Conservation (phyloP, 2,888 invertebrate species). For the Entomobrya proxima region DNA sequence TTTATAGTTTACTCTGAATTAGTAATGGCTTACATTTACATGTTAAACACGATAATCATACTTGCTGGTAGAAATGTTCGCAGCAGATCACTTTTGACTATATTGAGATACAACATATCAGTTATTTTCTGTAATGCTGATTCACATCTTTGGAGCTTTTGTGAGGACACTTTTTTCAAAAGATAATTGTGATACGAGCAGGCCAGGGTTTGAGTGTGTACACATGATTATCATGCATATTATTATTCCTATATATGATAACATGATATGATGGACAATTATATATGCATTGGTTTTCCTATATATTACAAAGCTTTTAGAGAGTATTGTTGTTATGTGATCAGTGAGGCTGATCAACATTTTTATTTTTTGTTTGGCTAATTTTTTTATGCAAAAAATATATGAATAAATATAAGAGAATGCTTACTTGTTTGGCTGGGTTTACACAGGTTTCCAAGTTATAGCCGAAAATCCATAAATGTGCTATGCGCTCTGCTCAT, state of each 20-base stretch:
- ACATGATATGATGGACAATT: not conserved
- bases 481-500: not conserved
- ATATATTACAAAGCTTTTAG: no score
- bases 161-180: conserved; percentile 20
- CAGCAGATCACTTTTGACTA: conserved; percentile 10
- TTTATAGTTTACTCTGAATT: conserved; percentile 46
- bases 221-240: not conserved
- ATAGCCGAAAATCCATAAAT: not conserved
- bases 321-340: no score
- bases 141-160: not conserved
- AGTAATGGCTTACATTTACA: conserved; percentile 45
- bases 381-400: not conserved
- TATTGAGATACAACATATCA: no score
- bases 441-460: not conserved
- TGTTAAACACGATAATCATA: conserved; percentile 39
- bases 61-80: not conserved
- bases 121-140: not conserved
- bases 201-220: no score
- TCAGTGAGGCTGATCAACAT: not conserved
- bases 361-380: not conserved
- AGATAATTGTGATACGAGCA: not conserved
- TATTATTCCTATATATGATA: not conserved
- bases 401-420: not conserved
- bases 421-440: not conserved
- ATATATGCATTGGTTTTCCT: no score